Base-by-base conservation (phyloP, 2,888 invertebrate species). In the Eueremaeus valkanovi region DNA sequence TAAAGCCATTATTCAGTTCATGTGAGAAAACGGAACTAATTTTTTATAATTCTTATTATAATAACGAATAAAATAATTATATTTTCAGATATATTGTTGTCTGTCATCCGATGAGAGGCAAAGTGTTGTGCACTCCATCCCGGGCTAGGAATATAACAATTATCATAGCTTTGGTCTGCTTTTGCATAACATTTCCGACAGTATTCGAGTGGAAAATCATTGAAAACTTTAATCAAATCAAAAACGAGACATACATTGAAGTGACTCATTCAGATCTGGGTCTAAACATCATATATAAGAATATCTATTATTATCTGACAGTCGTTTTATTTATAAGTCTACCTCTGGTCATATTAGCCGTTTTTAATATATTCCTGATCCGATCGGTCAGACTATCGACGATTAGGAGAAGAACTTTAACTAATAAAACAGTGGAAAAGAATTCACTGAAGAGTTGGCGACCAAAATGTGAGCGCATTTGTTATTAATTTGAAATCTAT, bases 181-280 rank as follows among this genome's bases (percentile, higher is more conserved):
- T 89, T 76, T 81, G 88, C 40, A 85, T 88, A 73, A 85, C 85
- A 0, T 84, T 88, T 73, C 90, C 90, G 0, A 87, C 90, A 72
- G 86, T 89, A n/a, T 89, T 90, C 82, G 90, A 90, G 83, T 87
- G 88, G 84, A 84, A 86, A n/a, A 82, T 84, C 1, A 80, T 83
- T 0, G 81, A 81, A 66, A 55, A 68, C 24, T 76, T 78, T 1
- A 77, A 80, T 76, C 75, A 78, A 1, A 36, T 74, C 24, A 78
- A 77, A 13, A 78, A 80, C 51, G 70, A 76, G 31, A 78, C 79
- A 9, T 77, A 76, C 36, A 66, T 79, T 49, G 66, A 36, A 11
- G 61, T 81, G 36, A 78, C 75, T 33, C 78, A 78, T 45, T 83
- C 83, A 0, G 78, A 77, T 29, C 76, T 80, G 63, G 79, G 78